Conservation (phyloP, 2,113 vertebrate species). For the Monopterus albus region DNA sequence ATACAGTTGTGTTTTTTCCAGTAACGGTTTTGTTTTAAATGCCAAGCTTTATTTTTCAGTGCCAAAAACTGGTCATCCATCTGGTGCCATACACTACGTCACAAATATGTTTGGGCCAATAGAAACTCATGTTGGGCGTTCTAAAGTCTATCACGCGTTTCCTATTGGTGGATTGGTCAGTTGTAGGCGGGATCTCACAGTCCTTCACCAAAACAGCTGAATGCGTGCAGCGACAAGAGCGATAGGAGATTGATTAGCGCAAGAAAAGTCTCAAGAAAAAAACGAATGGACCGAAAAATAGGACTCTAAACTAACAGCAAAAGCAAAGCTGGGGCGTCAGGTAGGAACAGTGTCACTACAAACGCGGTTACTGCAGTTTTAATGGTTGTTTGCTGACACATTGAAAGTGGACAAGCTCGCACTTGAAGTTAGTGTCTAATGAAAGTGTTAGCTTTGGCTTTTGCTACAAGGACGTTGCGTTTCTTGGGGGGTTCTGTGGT, state of each 20-base stretch:
- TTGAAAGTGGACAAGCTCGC: background rate
- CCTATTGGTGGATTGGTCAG: slow-evolving; percentile 39
- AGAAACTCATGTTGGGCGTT: background rate
- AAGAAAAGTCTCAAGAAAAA: background rate
- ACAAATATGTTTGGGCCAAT: slow-evolving; percentile 41
- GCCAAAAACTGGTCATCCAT: no score
- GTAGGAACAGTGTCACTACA: slow-evolving; percentile 35
- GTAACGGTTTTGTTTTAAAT: no score
- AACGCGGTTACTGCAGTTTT: background rate
- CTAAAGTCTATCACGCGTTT: rapidly evolving
- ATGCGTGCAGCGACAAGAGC: slow-evolving; percentile 43
- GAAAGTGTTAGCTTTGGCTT: background rate
- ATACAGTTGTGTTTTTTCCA: no score
- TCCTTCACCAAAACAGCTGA: slow-evolving; percentile 65
- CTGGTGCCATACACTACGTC: no score
- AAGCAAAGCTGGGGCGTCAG: slow-evolving; percentile 36
- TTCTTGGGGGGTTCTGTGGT: background rate
- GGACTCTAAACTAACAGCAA: background rate
- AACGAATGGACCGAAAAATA: slow-evolving; percentile 41
- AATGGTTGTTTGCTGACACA: background rate
- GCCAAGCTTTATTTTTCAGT: no score
- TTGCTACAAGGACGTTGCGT: background rate
- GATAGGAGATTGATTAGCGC: background rate
- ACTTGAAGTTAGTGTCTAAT: background rate
- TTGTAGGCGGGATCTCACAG: slow-evolving; percentile 43